phyloP scores from a whole-genome alignment of 1,140 invertebrate genomes.

The Calliopsis andreniformis region DNA sequence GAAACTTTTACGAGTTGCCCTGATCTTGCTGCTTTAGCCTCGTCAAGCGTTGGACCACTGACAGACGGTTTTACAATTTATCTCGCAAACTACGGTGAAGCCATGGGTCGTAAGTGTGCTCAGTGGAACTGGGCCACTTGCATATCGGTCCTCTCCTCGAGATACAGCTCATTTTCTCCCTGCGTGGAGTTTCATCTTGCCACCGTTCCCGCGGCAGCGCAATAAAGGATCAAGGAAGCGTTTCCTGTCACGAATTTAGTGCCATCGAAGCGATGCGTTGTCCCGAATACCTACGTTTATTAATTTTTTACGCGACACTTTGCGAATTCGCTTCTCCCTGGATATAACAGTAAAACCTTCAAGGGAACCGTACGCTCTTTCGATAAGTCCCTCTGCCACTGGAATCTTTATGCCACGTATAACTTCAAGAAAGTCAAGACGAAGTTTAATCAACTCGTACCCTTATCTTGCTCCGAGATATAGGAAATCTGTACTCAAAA shows the following conservation, averaged over 20 bases:
- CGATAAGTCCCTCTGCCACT: neutral
- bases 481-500: no score
- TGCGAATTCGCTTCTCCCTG: neutral
- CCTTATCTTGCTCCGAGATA: slow-evolving; percentile 3
- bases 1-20: slow-evolving; percentile 50
- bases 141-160: slow-evolving; percentile 29
- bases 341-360: slow-evolving; percentile 1
- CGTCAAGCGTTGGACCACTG: slow-evolving; percentile 37
- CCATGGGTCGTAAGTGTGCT: slow-evolving; percentile 28
- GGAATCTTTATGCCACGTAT: neutral
- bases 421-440: neutral
- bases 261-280: neutral
- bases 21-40: slow-evolving; percentile 34
- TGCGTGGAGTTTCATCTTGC: slow-evolving; percentile 15
- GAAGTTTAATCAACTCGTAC: slow-evolving; percentile 25
- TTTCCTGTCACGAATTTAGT: neutral
- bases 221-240: no score
- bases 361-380: neutral
- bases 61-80: slow-evolving; percentile 50
- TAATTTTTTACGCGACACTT: neutral
- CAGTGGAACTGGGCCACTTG: slow-evolving; percentile 26
- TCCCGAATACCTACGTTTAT: neutral
- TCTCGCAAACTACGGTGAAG: slow-evolving; percentile 28
- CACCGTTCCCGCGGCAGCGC: slow-evolving; percentile 1
- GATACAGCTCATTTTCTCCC: neutral